phyloP scores from a whole-genome alignment of 2,888 invertebrate genomes.

The Synergus japonicus region DNA sequence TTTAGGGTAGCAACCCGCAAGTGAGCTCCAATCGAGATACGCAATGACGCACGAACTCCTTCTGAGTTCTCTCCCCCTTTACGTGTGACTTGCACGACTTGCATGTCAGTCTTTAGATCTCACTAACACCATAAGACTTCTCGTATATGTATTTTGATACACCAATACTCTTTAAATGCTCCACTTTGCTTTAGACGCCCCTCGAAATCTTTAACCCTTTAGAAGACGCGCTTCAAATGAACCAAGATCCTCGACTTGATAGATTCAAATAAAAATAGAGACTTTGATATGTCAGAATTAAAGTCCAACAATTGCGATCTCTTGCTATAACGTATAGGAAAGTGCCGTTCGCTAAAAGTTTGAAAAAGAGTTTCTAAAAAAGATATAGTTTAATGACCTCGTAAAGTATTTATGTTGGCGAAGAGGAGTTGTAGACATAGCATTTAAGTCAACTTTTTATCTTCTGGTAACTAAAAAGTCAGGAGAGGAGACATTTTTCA shows the following conservation, averaged over 20 bases:
- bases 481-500: too few relatives aligned
- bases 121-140: constrained; percentile 25
- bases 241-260: constrained; percentile 10
- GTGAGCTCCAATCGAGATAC: constrained; percentile 45
- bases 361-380: neutral
- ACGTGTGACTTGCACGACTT: constrained; percentile 37
- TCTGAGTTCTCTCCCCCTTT: constrained; percentile 41
- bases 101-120: constrained; percentile 47
- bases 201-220: constrained; percentile 33
- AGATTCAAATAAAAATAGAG: neutral
- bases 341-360: neutral
- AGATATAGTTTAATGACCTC: neutral
- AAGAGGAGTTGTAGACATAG: neutral
- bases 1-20: constrained; percentile 55
- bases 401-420: neutral
- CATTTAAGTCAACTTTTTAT: too few relatives aligned
- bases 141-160: neutral
- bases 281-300: neutral
- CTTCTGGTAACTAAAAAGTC: too few relatives aligned
- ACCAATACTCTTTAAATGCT: constrained; percentile 3
- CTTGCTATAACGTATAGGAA: neutral
- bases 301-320: neutral
- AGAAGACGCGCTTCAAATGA: neutral
- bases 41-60: constrained; percentile 52
- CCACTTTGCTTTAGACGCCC: constrained; percentile 2